These are phyloP conservation scores for Pithecia hirsuta DNA, from an alignment of 2,797 vertebrate species.

Conservation along the genomic window DNA sequence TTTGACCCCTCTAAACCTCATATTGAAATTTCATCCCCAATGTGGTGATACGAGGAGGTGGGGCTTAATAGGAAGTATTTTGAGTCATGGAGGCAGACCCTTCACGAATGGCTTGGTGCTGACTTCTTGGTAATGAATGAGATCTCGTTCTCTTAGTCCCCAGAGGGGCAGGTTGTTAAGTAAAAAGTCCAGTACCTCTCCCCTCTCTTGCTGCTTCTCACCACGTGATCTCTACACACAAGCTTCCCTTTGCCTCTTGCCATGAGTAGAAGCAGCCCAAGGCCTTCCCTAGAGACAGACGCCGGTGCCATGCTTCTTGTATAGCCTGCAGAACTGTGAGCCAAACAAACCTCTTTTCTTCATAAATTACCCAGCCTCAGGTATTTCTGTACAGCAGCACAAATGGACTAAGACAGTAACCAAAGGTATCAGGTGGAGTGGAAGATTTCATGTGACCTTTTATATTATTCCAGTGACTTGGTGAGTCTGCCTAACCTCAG, in stretches of 20 bases:
- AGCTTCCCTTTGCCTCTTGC: neutral
- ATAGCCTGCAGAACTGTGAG: neutral
- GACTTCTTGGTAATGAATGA: neutral
- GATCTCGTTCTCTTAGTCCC: neutral
- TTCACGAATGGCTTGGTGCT: neutral
- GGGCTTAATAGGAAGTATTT: neutral
- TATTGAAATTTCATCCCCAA: neutral
- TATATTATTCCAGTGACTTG: neutral
- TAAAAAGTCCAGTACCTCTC: neutral
- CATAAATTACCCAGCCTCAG: neutral
- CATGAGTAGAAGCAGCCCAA: neutral
- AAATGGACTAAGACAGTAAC: neutral
- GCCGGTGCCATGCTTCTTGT: neutral
- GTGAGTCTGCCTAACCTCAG: neutral
- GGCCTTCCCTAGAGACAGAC: neutral
- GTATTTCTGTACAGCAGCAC: neutral
- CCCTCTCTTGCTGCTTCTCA: neutral
- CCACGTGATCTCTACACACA: neutral
- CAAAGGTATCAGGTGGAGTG: neutral
- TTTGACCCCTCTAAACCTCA: neutral
- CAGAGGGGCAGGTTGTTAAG: neutral
- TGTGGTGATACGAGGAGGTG: neutral
- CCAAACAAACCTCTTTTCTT: neutral
- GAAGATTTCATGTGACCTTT: neutral
- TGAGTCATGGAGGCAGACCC: neutral